Percentiles rank a stretch among this genome's conserved stretches.
Conservation (phyloP, 2,888 invertebrate species). For the Amphiduros pacificus region DNA sequence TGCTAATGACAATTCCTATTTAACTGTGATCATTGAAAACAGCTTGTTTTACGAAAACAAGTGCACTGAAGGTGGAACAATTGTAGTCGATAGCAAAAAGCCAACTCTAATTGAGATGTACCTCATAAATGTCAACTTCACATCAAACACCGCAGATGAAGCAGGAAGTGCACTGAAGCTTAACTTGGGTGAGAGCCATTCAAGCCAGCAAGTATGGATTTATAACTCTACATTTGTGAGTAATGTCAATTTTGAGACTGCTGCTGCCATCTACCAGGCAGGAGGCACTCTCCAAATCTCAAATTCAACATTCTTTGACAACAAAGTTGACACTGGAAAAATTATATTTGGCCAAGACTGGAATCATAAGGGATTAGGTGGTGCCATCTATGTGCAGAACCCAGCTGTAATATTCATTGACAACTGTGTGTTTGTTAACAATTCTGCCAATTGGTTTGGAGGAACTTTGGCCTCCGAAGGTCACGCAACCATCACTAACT, state of each 20-base stretch:
- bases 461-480: conserved; percentile 10
- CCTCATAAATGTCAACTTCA: neutral
- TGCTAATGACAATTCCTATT: neutral
- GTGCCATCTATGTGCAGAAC: conserved; percentile 11
- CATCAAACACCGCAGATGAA: neutral
- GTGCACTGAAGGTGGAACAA: neutral
- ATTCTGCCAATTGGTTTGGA: conserved; percentile 19
- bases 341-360: neutral
- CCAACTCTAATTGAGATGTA: neutral
- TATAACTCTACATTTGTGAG: neutral
- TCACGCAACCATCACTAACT: neutral
- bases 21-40: neutral
- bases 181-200: neutral
- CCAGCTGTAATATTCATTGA: neutral
- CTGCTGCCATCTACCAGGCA: conserved; percentile 6
- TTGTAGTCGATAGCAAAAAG: neutral
- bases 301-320: neutral
- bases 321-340: neutral
- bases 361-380: conserved; percentile 12
- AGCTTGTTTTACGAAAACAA: neutral
- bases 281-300: conserved; percentile 4
- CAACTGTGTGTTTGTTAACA: conserved; percentile 10
- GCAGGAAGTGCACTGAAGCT: conserved; percentile 8
- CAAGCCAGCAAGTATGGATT: neutral
- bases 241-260: conserved; percentile 17